phyloP scores from a whole-genome alignment of 2,888 invertebrate genomes.

The Coelogynopora nodosa region DNA sequence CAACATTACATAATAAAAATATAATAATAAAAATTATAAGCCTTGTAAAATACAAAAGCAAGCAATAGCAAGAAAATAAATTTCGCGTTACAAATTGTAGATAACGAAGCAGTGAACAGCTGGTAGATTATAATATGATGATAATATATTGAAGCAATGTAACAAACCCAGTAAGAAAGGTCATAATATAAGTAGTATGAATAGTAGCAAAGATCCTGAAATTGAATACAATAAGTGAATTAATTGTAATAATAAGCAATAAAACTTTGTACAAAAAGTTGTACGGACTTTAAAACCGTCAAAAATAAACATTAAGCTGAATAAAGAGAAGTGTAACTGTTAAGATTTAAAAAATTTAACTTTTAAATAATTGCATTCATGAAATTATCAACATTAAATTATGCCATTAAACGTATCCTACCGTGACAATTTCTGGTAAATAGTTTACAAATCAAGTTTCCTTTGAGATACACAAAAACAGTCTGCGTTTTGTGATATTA shows the following conservation, averaged over 20 bases:
- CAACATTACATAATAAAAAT: background rate
- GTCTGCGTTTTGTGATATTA: no score
- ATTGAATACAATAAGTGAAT: no score
- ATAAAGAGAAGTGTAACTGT: no score
- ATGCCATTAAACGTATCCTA: no score
- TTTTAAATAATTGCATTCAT: no score
- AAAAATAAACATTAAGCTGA: background rate
- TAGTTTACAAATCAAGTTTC: no score
- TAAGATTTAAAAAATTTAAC: no score
- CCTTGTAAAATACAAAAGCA: background rate
- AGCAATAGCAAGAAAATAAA: background rate
- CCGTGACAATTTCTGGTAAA: no score
- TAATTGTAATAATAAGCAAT: no score
- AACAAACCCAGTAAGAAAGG: background rate
- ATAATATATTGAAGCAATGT: background rate
- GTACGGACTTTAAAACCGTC: background rate
- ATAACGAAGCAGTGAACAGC: background rate
- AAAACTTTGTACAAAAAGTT: background rate
- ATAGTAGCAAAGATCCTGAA: no score
- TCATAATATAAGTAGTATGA: background rate
- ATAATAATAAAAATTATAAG: background rate
- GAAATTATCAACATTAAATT: no score
- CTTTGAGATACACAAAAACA: no score
- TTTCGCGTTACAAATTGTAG: background rate
- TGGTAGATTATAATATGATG: background rate